These are phyloP conservation scores for Ophonus ardosiacus DNA, from an alignment of 2,888 invertebrate genomes.

Conservation along the genomic window DNA sequence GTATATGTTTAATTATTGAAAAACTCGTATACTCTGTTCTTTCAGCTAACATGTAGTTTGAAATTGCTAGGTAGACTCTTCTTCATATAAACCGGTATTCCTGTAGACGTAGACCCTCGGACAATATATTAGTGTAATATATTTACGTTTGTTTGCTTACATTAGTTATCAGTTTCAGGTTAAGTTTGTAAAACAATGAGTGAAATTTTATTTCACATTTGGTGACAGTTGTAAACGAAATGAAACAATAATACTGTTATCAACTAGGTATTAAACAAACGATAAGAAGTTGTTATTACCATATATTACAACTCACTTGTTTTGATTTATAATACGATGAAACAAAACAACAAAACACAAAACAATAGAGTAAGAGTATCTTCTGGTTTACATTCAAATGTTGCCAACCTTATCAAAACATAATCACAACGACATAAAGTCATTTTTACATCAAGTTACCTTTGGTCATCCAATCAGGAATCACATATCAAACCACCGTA, in stretches of 20 bases:
- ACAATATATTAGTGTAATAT: too few species aligned
- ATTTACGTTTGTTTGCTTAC: too few species aligned
- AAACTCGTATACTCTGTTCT: too few species aligned
- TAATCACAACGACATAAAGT: background rate
- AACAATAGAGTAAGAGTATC: background rate
- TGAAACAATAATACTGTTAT: background rate
- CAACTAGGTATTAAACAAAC: background rate
- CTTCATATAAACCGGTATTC: too few species aligned
- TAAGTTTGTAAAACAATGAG: background rate
- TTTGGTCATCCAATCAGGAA: background rate
- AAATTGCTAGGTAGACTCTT: too few species aligned
- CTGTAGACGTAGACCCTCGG: too few species aligned
- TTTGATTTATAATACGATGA: background rate
- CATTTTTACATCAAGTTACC: constrained; percentile 22
- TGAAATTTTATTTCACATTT: background rate
- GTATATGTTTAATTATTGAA: too few species aligned
- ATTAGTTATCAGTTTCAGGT: too few species aligned
- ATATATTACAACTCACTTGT: background rate
- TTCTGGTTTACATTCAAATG: background rate
- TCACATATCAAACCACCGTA: constrained; percentile 9
- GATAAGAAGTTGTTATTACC: background rate
- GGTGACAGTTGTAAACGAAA: background rate
- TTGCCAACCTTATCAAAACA: constrained; percentile 12
- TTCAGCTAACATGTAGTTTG: too few species aligned
- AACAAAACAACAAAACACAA: background rate